phyloP scores from a whole-genome alignment of 2,113 vertebrate genomes.

The Taxidea taxus region DNA sequence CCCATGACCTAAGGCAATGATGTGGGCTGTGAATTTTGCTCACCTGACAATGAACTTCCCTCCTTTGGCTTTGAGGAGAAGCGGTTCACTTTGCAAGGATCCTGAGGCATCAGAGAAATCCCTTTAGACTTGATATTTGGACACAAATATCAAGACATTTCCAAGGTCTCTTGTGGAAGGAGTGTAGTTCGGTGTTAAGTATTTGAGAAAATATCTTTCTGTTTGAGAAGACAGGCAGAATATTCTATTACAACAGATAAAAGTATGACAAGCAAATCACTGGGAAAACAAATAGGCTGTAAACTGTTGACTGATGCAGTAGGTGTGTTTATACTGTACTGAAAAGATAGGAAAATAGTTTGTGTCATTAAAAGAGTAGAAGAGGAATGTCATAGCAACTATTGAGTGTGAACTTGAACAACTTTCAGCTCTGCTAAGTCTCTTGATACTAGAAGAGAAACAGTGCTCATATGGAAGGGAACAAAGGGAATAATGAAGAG shows the following conservation, averaged over 20 bases:
- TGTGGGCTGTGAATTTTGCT: neutral
- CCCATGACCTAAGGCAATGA: neutral
- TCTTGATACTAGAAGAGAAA: neutral
- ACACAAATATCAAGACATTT: neutral
- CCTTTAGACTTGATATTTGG: neutral
- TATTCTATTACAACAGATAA: neutral
- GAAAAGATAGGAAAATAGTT: neutral
- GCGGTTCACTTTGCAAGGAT: neutral
- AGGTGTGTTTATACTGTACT: neutral
- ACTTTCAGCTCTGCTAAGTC: neutral
- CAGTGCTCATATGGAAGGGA: neutral
- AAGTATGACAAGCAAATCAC: neutral
- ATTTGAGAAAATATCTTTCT: slow-evolving; percentile 22
- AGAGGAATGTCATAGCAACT: neutral
- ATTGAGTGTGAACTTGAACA: neutral
- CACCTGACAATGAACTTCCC: neutral
- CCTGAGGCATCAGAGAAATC: neutral
- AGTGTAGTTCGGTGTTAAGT: neutral
- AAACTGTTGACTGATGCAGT: neutral
- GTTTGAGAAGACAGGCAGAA: neutral
- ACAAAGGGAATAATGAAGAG: neutral
- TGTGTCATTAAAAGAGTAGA: neutral
- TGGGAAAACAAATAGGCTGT: neutral
- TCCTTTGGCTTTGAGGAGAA: neutral
- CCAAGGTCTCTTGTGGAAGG: neutral